phyloP scores from a whole-genome alignment of 1,140 invertebrate genomes.

The Macrosteles quadrilineatus region DNA sequence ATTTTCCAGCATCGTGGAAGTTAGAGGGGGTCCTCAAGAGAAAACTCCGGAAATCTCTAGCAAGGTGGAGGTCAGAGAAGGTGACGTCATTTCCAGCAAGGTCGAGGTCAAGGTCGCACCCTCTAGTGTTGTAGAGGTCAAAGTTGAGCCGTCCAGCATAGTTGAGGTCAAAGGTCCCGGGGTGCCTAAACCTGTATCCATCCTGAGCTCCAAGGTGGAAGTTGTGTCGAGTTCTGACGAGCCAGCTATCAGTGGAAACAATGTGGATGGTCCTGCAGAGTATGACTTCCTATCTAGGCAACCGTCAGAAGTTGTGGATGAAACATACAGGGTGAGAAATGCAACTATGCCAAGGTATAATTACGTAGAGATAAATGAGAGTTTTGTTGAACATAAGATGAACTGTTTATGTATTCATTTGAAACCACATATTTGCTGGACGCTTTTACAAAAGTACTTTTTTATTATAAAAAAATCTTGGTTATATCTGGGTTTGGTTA shows the following conservation, averaged over 20 bases:
- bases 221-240: conserved; percentile 51
- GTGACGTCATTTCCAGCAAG: neutral
- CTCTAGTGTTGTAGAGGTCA: conserved; percentile 48
- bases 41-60: conserved; percentile 25
- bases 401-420: too few species aligned
- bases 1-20: conserved; percentile 40
- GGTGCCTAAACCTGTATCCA: conserved; percentile 6
- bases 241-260: conserved; percentile 58
- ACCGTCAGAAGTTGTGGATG: conserved; percentile 75
- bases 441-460: too few species aligned
- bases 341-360: neutral
- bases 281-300: conserved; percentile 81
- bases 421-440: too few species aligned
- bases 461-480: too few species aligned
- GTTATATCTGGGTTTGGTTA: too few species aligned
- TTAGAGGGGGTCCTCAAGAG: conserved; percentile 47
- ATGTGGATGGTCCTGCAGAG: conserved; percentile 69
- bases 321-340: conserved; percentile 67
- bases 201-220: conserved; percentile 33
- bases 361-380: too few species aligned
- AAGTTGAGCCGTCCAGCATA: too few species aligned
- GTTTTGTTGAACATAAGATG: too few species aligned
- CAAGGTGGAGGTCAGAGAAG: conserved; percentile 35
- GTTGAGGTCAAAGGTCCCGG: conserved; percentile 13
- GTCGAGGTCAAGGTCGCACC: conserved; percentile 33